Conservation (phyloP, 2,888 invertebrate species). For the Hypomecis punctinalis region DNA sequence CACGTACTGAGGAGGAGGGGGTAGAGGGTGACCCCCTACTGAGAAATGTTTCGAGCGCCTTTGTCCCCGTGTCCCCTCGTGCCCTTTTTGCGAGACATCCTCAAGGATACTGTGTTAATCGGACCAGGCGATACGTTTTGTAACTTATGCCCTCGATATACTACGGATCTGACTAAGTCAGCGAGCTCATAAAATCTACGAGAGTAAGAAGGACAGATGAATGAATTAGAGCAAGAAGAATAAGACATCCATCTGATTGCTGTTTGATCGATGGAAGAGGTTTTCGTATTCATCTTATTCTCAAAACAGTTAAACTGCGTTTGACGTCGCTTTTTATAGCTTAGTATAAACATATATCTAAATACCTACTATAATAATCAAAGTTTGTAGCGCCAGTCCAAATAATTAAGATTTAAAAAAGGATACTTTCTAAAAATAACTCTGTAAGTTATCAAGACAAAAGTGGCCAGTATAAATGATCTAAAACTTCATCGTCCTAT, state of each 20-base stretch:
- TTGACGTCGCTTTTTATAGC: neutral
- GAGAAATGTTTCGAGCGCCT: conserved; percentile 76
- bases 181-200: neutral
- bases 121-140: conserved; percentile 74
- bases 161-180: conserved; percentile 39
- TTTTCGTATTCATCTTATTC: conserved; percentile 9
- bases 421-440: no score
- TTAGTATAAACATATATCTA: no score
- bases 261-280: conserved; percentile 21
- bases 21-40: conserved; percentile 53
- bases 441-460: no score
- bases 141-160: conserved; percentile 52
- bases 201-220: neutral
- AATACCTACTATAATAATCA: no score
- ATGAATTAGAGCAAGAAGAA: neutral
- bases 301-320: no score
- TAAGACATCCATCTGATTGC: neutral
- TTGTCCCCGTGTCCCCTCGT: conserved; percentile 72
- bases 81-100: conserved; percentile 79
- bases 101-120: conserved; percentile 84
- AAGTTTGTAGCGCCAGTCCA: no score
- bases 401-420: no score
- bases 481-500: no score
- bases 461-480: no score
- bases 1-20: conserved; percentile 58